phyloP scores from a whole-genome alignment of 1,140 invertebrate species.

The Eupeodes corollae region DNA sequence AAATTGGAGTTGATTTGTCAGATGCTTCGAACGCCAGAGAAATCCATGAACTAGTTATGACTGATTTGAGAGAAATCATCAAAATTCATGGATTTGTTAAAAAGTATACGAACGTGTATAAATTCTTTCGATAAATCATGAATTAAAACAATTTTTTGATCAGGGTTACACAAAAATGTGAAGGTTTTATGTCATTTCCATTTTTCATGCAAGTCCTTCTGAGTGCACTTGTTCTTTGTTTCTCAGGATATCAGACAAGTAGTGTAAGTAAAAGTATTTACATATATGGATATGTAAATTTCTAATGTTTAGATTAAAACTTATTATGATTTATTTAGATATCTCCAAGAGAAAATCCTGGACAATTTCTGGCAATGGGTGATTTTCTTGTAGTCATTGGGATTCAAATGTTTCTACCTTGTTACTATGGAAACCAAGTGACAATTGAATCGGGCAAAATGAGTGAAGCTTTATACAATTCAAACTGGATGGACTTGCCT shows the following conservation, averaged over 20 bases:
- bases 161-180: slow-evolving; percentile 17
- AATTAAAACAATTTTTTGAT: background rate
- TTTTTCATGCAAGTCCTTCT: slow-evolving; percentile 25
- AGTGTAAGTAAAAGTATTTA: slow-evolving; percentile 7
- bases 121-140: background rate
- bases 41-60: slow-evolving; percentile 2
- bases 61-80: slow-evolving; percentile 13
- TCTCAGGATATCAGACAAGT: slow-evolving; percentile 24
- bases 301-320: background rate
- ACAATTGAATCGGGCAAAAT: slow-evolving; percentile 19
- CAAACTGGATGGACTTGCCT: slow-evolving; percentile 19
- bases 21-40: background rate
- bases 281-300: background rate
- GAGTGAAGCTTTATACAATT: slow-evolving; percentile 22
- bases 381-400: slow-evolving; percentile 30
- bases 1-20: background rate
- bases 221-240: slow-evolving; percentile 31
- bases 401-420: slow-evolving; percentile 26
- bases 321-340: background rate
- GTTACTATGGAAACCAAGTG: slow-evolving; percentile 27
- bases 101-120: slow-evolving; percentile 2
- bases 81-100: slow-evolving; percentile 15
- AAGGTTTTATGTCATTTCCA: slow-evolving; percentile 20
- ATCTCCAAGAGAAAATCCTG: slow-evolving; percentile 14
- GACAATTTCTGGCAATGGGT: slow-evolving; percentile 26